A percentile compares a stretch with the other conserved stretches of the same genome.
These are phyloP conservation scores for Sorex araneus DNA, from an alignment of 2,113 vertebrate species.

Conservation along the genomic window DNA sequence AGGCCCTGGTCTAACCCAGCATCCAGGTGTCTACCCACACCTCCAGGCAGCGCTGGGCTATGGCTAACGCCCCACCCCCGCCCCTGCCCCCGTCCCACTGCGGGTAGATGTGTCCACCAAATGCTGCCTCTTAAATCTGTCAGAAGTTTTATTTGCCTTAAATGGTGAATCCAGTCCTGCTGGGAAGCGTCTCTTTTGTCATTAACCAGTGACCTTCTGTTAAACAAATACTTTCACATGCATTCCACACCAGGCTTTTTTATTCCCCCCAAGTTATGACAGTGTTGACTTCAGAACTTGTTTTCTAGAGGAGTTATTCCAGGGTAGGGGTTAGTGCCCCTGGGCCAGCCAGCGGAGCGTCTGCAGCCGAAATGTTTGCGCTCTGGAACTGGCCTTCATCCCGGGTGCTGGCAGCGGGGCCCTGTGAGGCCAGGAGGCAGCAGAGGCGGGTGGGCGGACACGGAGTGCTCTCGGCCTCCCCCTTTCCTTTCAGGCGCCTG, in stretches of 20 bases:
- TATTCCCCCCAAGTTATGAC: background rate
- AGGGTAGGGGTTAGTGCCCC: background rate
- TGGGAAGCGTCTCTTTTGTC: background rate
- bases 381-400: background rate
- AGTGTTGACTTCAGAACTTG: slow-evolving; percentile 21
- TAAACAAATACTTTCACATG: slow-evolving; percentile 34
- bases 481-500: background rate
- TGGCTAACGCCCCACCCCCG: too few relatives aligned
- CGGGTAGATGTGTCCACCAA: too few relatives aligned
- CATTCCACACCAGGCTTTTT: background rate
- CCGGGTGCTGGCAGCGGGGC: background rate
- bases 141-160: slow-evolving; percentile 19
- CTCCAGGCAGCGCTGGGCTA: too few relatives aligned
- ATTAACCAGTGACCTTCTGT: slow-evolving; percentile 24
- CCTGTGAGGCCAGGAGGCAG: background rate
- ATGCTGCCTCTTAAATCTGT: slow-evolving; percentile 18
- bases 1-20: too few relatives aligned
- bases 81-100: too few relatives aligned
- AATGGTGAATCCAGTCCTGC: background rate
- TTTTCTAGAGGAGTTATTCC: background rate
- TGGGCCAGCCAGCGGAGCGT: background rate
- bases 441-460: too few relatives aligned
- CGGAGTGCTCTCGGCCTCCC: background rate
- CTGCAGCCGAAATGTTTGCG: too few relatives aligned
- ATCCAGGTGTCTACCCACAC: too few relatives aligned